A percentile compares a stretch with the other conserved stretches of the same genome.
phyloP scores from a whole-genome alignment of 2,113 vertebrate genomes.

The Plecturocebus donacophilus region DNA sequence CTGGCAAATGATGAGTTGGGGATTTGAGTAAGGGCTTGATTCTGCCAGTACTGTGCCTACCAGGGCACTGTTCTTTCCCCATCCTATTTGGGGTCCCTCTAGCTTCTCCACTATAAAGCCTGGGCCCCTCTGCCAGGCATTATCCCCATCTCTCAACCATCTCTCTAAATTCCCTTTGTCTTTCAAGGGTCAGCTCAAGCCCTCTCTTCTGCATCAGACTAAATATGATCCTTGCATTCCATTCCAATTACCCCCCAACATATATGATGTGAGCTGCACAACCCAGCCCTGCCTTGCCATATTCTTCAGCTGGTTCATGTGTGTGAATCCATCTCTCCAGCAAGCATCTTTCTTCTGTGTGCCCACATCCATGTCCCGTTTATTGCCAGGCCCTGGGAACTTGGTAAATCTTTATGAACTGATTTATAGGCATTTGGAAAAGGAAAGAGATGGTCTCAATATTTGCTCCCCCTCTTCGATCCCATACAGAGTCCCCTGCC shows the following conservation, averaged over 20 bases:
- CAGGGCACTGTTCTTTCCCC: rapidly evolving
- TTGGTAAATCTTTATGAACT: not conserved
- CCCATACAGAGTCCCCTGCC: rapidly evolving
- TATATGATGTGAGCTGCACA: not conserved
- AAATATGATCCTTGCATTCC: not conserved
- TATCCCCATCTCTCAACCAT: too few species aligned
- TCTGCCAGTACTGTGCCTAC: not conserved
- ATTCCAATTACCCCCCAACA: not conserved
- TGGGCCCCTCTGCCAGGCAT: not conserved
- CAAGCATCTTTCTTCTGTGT: not conserved
- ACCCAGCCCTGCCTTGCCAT: not conserved
- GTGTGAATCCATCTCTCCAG: not conserved
- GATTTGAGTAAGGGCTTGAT: not conserved
- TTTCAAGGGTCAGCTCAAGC: not conserved
- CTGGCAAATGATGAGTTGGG: not conserved
- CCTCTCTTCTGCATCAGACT: not conserved
- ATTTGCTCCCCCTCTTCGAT: not conserved
- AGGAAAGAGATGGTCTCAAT: not conserved
- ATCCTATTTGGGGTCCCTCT: rapidly evolving
- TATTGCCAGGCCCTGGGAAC: not conserved
- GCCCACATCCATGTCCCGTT: not conserved
- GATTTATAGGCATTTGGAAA: not conserved
- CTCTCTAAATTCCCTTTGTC: not conserved
- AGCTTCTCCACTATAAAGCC: not conserved
- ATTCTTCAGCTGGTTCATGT: not conserved